These are phyloP conservation scores for Panulirus ornatus DNA, from an alignment of 1,140 invertebrate species.

Conservation along the genomic window DNA sequence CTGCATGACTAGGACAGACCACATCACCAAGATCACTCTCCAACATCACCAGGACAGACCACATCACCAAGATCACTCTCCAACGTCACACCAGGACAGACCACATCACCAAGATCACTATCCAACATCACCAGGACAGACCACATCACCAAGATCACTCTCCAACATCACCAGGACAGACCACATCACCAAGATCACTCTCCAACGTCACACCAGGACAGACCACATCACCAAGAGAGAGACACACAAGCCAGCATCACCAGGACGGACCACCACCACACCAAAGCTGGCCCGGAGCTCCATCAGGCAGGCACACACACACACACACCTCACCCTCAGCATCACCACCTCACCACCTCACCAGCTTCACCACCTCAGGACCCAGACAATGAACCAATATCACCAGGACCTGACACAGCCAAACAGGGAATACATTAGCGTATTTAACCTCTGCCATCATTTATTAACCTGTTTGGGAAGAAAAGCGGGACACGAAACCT, in stretches of 20 bases:
- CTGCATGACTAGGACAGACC: neutral
- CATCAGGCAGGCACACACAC: no score
- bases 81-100: no score
- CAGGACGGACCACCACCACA: neutral
- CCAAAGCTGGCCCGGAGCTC: no score
- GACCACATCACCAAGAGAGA: neutral
- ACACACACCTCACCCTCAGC: neutral
- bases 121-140: neutral
- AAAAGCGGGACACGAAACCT: conserved; percentile 33
- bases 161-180: neutral
- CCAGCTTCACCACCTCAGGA: neutral
- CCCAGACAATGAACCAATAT: neutral
- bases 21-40: neutral
- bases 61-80: neutral
- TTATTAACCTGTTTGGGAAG: conserved; percentile 52
- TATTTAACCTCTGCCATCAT: conserved; percentile 48
- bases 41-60: neutral
- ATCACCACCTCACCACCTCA: neutral
- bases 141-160: no score
- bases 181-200: neutral
- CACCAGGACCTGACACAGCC: neutral
- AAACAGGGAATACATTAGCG: conserved; percentile 15
- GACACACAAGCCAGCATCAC: neutral
- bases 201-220: neutral
- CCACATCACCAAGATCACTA: neutral